Conservation (phyloP, 2,797 vertebrate genomes). For the Amblyopsis hoosieri region DNA sequence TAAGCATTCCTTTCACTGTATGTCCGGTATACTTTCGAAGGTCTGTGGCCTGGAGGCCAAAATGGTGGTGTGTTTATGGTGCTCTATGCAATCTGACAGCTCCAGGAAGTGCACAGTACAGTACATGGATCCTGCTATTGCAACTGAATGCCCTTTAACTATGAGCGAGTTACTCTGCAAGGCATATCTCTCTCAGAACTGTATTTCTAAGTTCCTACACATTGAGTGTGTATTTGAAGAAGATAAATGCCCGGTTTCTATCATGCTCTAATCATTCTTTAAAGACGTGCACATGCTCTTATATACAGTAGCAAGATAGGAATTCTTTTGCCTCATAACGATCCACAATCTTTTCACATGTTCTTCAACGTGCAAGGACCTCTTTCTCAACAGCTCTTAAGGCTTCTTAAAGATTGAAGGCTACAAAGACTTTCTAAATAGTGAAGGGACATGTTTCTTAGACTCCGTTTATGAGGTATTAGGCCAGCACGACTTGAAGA, state of each 20-base stretch:
- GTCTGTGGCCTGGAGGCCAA: slow-evolving; percentile 22
- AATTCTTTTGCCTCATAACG: slow-evolving; percentile 36
- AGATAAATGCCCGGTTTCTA: slow-evolving; percentile 23
- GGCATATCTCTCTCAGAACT: slow-evolving; percentile 18
- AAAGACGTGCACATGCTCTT: slow-evolving; percentile 26
- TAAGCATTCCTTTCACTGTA: slow-evolving; percentile 10
- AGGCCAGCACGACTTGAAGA: slow-evolving; percentile 63
- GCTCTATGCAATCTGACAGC: slow-evolving; percentile 39
- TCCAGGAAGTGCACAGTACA: slow-evolving; percentile 42
- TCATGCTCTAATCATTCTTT: slow-evolving; percentile 28
- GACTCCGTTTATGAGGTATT: slow-evolving; percentile 70
- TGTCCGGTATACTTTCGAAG: slow-evolving; percentile 7
- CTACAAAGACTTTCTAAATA: slow-evolving; percentile 55
- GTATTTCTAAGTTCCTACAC: slow-evolving; percentile 24
- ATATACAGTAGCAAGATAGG: slow-evolving; percentile 19
- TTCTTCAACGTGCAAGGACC: slow-evolving; percentile 32
- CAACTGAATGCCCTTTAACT: slow-evolving; percentile 38
- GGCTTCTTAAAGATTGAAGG: slow-evolving; percentile 50
- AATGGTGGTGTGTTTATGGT: slow-evolving; percentile 39
- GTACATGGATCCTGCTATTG: slow-evolving; percentile 18
- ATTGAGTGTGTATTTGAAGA: slow-evolving; percentile 38
- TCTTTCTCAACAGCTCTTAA: slow-evolving; percentile 46
- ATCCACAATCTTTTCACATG: slow-evolving; percentile 41
- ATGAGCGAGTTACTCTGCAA: not conserved
- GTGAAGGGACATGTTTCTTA: slow-evolving; percentile 60